Conservation (phyloP, 1,140 invertebrate species). For the Lerema accius region DNA sequence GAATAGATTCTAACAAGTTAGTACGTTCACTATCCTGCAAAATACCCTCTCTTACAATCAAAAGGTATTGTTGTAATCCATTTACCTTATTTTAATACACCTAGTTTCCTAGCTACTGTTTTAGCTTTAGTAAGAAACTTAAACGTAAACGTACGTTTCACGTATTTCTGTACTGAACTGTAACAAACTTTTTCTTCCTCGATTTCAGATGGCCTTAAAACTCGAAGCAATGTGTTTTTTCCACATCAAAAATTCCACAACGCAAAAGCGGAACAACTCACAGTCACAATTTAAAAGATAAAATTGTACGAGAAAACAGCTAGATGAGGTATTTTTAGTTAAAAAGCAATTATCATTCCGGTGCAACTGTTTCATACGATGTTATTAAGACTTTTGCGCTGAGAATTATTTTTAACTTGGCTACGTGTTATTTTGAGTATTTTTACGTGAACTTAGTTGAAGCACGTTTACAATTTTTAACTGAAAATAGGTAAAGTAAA, state of each 20-base stretch:
- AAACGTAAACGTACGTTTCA: too few species aligned
- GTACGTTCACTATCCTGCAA: too few species aligned
- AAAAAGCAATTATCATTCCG: conserved; percentile 1
- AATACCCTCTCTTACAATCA: too few species aligned
- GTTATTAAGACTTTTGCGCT: not conserved
- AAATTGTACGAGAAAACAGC: conserved; percentile 4
- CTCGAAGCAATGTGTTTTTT: conserved; percentile 1
- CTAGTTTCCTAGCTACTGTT: too few species aligned
- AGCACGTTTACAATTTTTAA: too few species aligned
- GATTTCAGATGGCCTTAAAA: not conserved
- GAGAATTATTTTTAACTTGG: not conserved
- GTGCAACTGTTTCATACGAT: not conserved
- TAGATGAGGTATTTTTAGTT: conserved; percentile 4
- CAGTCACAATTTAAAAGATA: not conserved
- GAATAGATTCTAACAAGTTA: too few species aligned
- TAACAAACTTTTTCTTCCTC: not conserved
- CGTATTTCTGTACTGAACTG: not conserved
- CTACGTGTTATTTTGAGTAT: not conserved
- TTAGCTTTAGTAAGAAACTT: too few species aligned
- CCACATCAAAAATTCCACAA: not conserved
- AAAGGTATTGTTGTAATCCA: too few species aligned
- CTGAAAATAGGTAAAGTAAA: too few species aligned
- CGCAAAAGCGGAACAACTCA: not conserved
- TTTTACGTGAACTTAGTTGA: too few species aligned
- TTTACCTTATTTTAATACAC: too few species aligned